Percentiles rank a stretch among this genome's conserved stretches.
phyloP scores from a whole-genome alignment of 1,140 invertebrate species.

The Drosophila tsacasi region DNA sequence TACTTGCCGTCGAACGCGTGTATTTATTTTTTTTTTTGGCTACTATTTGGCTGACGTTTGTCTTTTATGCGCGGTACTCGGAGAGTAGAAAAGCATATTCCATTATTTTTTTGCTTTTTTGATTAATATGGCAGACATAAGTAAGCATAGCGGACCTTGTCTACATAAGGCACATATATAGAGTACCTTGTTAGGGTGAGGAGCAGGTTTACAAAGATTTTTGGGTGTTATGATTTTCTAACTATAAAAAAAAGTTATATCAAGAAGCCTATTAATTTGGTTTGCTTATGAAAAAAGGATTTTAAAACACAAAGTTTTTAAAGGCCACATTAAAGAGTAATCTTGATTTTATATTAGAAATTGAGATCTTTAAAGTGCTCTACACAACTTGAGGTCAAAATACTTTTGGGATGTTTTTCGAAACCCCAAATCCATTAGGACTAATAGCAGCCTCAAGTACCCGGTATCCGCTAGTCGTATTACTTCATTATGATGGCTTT shows the following conservation, averaged over 20 bases:
- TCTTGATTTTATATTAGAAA: background rate
- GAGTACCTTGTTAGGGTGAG: conserved; percentile 10
- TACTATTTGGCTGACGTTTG: conserved; percentile 67
- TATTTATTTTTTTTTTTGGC: conserved; percentile 50
- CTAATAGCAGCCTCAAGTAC: conserved; percentile 28
- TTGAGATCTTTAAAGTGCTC: background rate
- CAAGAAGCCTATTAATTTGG: background rate
- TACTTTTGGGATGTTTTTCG: background rate
- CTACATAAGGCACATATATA: conserved; percentile 10
- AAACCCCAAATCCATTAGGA: conserved; percentile 1
- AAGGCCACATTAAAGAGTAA: background rate
- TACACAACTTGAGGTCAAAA: background rate
- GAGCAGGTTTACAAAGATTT: background rate
- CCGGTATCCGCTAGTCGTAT: conserved; percentile 40
- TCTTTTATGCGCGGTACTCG: conserved; percentile 58
- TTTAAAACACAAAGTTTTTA: background rate
- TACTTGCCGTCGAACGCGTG: conserved; percentile 60
- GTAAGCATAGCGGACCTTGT: conserved; percentile 12
- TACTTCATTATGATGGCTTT: conserved; percentile 31
- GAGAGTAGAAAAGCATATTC: conserved; percentile 25
- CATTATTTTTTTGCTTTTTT: background rate
- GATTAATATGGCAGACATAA: conserved; percentile 1
- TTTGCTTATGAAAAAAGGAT: background rate
- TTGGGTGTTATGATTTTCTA: background rate
- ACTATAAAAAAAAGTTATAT: background rate